Conservation (phyloP, 30 jellyfish, hydroid and myxozoan species). For the Aurelia sp. region DNA sequence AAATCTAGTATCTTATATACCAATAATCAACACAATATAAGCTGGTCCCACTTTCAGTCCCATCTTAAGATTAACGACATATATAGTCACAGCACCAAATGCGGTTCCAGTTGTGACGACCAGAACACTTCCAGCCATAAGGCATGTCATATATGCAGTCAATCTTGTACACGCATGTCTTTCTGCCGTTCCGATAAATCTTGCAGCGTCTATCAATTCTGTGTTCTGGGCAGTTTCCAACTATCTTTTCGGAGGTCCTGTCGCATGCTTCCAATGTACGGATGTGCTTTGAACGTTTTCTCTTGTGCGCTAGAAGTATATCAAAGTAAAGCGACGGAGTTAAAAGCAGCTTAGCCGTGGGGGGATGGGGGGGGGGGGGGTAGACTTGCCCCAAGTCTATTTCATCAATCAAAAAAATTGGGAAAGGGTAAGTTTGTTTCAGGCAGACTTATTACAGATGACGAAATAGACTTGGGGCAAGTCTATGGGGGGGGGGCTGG, state of each 20-base stretch:
- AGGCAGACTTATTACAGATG: no score
- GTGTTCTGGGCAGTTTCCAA: slow-evolving; percentile 10
- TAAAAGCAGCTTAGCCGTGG: no score
- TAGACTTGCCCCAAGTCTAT: no score
- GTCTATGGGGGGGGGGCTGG: no score
- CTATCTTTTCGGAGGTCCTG: slow-evolving; percentile 1
- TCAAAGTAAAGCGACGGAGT: no score
- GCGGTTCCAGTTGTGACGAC: slow-evolving; percentile 14
- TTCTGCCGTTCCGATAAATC: slow-evolving; percentile 11
- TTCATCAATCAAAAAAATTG: no score
- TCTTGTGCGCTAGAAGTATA: neutral
- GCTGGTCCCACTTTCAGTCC: no score
- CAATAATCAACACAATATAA: no score
- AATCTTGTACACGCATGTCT: slow-evolving; percentile 34
- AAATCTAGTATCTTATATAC: no score
- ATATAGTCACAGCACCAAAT: slow-evolving; percentile 36
- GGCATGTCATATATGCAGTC: neutral
- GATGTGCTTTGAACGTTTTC: neutral
- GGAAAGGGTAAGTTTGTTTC: no score
- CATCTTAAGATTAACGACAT: neutral
- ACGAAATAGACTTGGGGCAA: no score
- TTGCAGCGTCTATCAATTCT: slow-evolving; percentile 19
- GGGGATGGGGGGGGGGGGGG: no score
- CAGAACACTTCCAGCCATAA: neutral
- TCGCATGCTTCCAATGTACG: slow-evolving; percentile 1